A percentile compares a stretch with the other conserved stretches of the same genome.
These are phyloP conservation scores for Drosophila siamana DNA, from an alignment of 2,888 invertebrate genomes.

Conservation along the genomic window DNA sequence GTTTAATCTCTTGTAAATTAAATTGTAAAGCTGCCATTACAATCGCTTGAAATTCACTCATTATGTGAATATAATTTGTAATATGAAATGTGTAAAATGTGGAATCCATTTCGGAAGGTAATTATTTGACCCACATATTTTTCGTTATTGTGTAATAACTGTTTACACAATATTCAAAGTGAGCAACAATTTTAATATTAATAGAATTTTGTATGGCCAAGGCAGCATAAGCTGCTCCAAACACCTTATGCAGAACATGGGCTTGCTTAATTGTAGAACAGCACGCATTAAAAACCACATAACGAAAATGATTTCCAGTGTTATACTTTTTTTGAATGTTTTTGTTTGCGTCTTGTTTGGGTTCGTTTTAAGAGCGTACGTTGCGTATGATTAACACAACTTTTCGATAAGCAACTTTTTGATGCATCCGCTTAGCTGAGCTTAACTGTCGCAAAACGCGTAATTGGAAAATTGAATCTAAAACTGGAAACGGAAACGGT, in stretches of 20 bases:
- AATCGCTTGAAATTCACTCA: too few species aligned
- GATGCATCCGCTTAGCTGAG: constrained; percentile 34
- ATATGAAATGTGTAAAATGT: neutral
- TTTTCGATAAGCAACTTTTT: constrained; percentile 37
- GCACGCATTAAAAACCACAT: constrained; percentile 2
- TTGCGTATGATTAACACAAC: constrained; percentile 68
- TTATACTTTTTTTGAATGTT: constrained; percentile 9
- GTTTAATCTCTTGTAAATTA: too few species aligned
- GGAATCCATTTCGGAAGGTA: neutral
- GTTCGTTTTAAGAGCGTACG: constrained; percentile 22
- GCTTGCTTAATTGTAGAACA: constrained; percentile 4
- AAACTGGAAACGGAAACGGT: constrained; percentile 9
- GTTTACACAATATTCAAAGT: neutral
- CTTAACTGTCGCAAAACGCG: constrained; percentile 39
- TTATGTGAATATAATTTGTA: too few species aligned
- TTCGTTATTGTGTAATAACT: neutral
- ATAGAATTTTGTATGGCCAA: neutral
- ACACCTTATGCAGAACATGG: constrained; percentile 1
- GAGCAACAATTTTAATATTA: neutral
- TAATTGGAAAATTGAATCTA: constrained; percentile 63
- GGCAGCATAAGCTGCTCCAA: neutral
- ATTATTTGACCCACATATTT: neutral
- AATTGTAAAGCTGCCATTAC: too few species aligned
- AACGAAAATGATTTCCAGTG: constrained; percentile 35
- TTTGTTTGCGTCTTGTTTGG: constrained; percentile 23